These are phyloP conservation scores for Osmerus mordax DNA, from an alignment of 2,113 vertebrate species.

Conservation along the genomic window DNA sequence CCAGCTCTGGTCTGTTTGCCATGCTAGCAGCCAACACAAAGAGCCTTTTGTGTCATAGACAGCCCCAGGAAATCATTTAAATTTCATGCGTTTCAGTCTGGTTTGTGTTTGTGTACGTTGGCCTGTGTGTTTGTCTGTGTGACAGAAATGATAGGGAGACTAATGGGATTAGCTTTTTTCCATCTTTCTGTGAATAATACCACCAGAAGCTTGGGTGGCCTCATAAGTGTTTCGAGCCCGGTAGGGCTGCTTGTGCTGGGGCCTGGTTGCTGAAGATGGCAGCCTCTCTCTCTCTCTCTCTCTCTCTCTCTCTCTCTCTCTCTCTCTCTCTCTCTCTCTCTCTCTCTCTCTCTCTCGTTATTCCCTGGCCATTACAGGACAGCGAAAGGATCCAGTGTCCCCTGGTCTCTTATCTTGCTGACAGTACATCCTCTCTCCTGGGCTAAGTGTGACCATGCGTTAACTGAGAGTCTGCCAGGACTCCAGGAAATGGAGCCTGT, in stretches of 20 bases:
- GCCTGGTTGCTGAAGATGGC: neutral
- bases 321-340: neutral
- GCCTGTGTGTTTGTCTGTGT: constrained; percentile 33
- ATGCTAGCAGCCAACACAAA: constrained; percentile 56
- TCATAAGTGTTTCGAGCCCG: constrained; percentile 24
- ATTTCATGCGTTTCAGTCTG: constrained; percentile 60
- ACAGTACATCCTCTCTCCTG: neutral
- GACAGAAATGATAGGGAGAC: constrained; percentile 21
- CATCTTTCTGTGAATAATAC: constrained; percentile 15
- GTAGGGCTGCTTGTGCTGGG: constrained; percentile 11
- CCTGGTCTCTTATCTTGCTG: neutral
- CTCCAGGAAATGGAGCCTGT: constrained; percentile 5
- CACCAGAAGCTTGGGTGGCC: constrained; percentile 10
- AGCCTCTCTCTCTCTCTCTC: neutral
- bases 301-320: neutral
- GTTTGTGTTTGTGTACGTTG: constrained; percentile 47
- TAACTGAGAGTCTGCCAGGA: constrained; percentile 9
- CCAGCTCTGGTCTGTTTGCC: constrained; percentile 47
- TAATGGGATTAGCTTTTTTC: constrained; percentile 56
- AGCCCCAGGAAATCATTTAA: constrained; percentile 59
- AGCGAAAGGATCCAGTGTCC: neutral
- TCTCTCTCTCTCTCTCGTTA: neutral
- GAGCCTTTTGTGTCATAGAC: constrained; percentile 59
- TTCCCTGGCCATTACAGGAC: neutral
- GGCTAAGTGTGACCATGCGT: neutral